These are phyloP conservation scores for human DNA, from an alignment of 2,113 vertebrate species.

Conservation along the genomic window DNA sequence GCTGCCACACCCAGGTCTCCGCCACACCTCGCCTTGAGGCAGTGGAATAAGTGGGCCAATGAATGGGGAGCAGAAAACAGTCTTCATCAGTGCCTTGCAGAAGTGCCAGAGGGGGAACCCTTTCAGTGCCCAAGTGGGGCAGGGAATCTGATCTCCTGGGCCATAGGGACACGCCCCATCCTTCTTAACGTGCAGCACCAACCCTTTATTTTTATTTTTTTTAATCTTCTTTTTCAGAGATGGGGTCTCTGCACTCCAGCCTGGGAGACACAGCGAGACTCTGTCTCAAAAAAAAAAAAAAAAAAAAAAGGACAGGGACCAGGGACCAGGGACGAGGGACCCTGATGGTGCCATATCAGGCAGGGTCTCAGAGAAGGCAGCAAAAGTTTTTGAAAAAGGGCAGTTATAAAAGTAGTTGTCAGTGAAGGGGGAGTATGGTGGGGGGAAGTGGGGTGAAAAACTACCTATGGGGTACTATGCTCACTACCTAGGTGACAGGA, in stretches of 20 bases:
- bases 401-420: neutral
- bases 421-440: too few species aligned
- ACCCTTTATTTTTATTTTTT: too few species aligned
- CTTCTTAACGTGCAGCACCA: neutral
- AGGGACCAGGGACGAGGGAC: too few species aligned
- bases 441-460: too few species aligned
- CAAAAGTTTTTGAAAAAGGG: neutral
- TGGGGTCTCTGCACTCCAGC: too few species aligned
- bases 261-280: too few species aligned
- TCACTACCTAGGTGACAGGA: too few species aligned
- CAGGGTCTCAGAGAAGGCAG: neutral
- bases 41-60: too few species aligned
- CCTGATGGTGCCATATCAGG: neutral
- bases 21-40: neutral
- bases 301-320: neutral
- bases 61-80: accelerated
- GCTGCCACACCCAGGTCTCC: neutral
- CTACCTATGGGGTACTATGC: too few species aligned
- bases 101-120: neutral
- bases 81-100: neutral
- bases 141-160: neutral
- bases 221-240: too few species aligned
- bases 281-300: too few species aligned
- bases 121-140: neutral
- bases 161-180: neutral